Percentiles rank a stretch among this genome's conserved stretches.
Conservation (phyloP, 2,113 vertebrate species). For the Neopipo cinnamomea region DNA sequence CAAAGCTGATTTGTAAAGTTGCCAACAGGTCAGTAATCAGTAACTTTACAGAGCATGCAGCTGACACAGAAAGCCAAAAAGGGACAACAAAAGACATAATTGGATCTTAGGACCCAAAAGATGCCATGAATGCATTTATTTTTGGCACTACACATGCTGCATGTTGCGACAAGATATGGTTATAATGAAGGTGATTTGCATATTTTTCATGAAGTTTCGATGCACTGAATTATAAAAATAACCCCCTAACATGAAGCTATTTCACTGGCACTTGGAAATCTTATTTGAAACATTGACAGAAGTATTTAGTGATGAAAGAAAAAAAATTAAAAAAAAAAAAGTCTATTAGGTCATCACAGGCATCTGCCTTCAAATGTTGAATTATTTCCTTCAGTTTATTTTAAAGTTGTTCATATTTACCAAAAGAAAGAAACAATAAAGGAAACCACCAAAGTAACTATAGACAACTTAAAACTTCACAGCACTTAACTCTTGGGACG, state of each 20-base stretch:
- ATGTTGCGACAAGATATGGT: slow-evolving; percentile 64
- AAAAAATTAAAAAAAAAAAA: not conserved
- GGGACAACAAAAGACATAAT: slow-evolving; percentile 26
- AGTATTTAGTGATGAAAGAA: not conserved
- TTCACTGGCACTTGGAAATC: slow-evolving; percentile 33
- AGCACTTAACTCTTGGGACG: not conserved
- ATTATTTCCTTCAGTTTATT: slow-evolving; percentile 1
- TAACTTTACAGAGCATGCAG: slow-evolving; percentile 49
- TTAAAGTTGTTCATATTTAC: not conserved
- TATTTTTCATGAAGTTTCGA: slow-evolving; percentile 65
- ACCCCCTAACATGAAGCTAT: slow-evolving; percentile 35
- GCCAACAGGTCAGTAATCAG: slow-evolving; percentile 53
- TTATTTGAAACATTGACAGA: slow-evolving; percentile 13
- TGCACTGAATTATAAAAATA: slow-evolving; percentile 53
- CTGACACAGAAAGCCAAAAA: slow-evolving; percentile 34
- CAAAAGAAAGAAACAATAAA: slow-evolving; percentile 5
- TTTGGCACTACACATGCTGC: slow-evolving; percentile 23
- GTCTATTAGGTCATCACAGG: not conserved
- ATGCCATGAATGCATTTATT: slow-evolving; percentile 59
- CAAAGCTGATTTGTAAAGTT: slow-evolving; percentile 42
- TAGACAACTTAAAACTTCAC: not conserved
- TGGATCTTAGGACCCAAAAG: slow-evolving; percentile 7
- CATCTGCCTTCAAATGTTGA: slow-evolving; percentile 5
- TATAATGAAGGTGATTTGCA: slow-evolving; percentile 64
- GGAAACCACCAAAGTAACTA: not conserved